Evolutionary conservation across 2,113 vertebrate species (phyloP), one percentile per base, ranked within the genome.

Genomic region (Pollimyrus isidori): DNA sequence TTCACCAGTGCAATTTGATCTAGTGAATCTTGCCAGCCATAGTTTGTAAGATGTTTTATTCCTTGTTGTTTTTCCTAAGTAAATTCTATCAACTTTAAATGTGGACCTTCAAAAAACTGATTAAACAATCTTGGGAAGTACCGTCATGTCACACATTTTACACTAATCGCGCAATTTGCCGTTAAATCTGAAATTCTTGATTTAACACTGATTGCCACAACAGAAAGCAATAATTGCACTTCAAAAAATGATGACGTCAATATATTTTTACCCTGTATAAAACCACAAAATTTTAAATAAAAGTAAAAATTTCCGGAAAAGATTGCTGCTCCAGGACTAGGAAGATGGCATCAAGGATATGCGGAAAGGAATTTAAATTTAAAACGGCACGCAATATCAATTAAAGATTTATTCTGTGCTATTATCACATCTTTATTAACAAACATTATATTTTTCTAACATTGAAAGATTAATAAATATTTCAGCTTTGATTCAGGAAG

Each of bases 231-330:
- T 89, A 91, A 97, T 97, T 96, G 96, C 97, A 97, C 95, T 96
- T 93, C 26, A 91, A 95, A 95, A 95, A 95, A 95, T 95, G 94
- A 94, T 96, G 96, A 95, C 96, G 95, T 65, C 90, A 96, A 95
- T 95, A 69, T 96, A 96, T 96, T 94, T 17, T 96, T 98, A 99
- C 98, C 98, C 98, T 99, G 98, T 99, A 97, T 97, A 94, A 93
- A 94, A 95, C 95, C 95, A 94, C 92, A 90, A 92, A 88, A 93
- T 94, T 90, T 94, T 92, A 91, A 91, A 94, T 93, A 93, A 93
- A 94, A 95, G 91, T 95, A 73, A 91, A 97, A 96, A 95, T 96
- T 95, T 95, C 94, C 91, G 92, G 91, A 94, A 93, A 92, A 88
- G 90, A 87, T 92, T 94, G 94, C 93, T 93, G 92, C 92, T 92